phyloP scores from a whole-genome alignment of 2,113 vertebrate genomes.

The Indri indri region DNA sequence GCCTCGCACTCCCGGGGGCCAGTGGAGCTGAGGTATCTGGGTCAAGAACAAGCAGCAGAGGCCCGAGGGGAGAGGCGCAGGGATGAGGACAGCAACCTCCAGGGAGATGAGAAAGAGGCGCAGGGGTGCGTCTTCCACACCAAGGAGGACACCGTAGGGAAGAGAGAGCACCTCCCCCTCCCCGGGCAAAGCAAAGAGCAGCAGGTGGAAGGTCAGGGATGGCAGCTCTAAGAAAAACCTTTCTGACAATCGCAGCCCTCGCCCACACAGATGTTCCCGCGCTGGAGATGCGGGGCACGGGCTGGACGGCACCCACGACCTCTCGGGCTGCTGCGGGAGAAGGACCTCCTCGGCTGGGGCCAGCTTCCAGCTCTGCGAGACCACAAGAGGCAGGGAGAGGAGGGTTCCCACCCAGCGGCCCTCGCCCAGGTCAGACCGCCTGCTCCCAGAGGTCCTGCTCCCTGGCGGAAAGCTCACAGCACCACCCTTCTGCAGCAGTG shows the following conservation, averaged over 20 bases:
- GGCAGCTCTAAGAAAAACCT: neutral
- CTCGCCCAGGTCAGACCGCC: fast-evolving
- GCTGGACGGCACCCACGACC: neutral
- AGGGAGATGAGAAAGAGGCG: neutral
- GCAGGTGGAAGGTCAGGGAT: neutral
- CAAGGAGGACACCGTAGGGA: neutral
- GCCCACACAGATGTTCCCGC: neutral
- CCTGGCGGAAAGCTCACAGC: no score
- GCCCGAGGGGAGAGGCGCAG: neutral
- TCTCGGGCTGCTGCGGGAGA: neutral
- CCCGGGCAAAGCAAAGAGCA: neutral
- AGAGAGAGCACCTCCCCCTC: neutral
- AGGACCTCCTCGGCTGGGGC: neutral
- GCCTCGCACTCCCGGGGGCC: neutral
- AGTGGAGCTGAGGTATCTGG: neutral
- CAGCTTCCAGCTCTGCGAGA: neutral
- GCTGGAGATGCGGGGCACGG: neutral
- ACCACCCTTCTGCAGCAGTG: no score
- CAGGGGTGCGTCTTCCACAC: neutral
- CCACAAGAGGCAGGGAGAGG: neutral
- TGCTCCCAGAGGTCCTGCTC: neutral
- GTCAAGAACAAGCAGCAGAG: neutral
- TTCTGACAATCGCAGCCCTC: neutral
- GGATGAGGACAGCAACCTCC: neutral
- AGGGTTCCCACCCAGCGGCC: neutral